Evolutionary conservation across 2,888 invertebrate genomes (phyloP).

Genomic region (Hecatera dysodea): DNA sequence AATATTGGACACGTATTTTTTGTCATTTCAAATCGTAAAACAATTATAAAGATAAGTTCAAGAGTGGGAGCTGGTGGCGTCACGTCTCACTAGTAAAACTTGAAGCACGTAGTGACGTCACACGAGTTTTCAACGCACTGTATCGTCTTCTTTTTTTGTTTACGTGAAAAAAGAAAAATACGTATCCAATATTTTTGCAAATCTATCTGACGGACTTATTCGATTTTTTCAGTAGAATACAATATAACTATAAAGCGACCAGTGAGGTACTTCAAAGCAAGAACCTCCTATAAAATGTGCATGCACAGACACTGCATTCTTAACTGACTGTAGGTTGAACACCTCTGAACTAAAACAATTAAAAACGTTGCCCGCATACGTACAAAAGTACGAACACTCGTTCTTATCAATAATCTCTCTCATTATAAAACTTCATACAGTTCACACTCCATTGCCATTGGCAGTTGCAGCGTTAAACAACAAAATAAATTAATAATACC

Average conservation of each 20-base stretch:
- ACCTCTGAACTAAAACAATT: constrained; percentile 2
- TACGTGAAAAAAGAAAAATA: too few relatives aligned
- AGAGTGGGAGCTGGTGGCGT: too few relatives aligned
- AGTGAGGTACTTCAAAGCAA: neutral
- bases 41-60: too few relatives aligned
- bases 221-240: too few relatives aligned
- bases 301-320: neutral
- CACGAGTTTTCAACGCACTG: too few relatives aligned
- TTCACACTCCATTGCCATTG: constrained; percentile 15
- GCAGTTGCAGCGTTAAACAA: constrained; percentile 20
- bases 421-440: neutral
- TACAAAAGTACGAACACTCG: neutral
- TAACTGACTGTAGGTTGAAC: neutral
- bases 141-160: too few relatives aligned
- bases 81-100: too few relatives aligned
- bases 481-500: constrained; percentile 21
- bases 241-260: neutral
- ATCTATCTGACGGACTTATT: too few relatives aligned
- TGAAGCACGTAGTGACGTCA: too few relatives aligned
- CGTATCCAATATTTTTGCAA: too few relatives aligned
- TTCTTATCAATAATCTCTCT: constrained; percentile 36
- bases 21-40: too few relatives aligned
- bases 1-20: too few relatives aligned
- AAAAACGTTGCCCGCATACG: constrained; percentile 17
- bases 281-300: neutral